phyloP scores from a whole-genome alignment of 2,113 vertebrate species.

The Syngnathus scovelli region DNA sequence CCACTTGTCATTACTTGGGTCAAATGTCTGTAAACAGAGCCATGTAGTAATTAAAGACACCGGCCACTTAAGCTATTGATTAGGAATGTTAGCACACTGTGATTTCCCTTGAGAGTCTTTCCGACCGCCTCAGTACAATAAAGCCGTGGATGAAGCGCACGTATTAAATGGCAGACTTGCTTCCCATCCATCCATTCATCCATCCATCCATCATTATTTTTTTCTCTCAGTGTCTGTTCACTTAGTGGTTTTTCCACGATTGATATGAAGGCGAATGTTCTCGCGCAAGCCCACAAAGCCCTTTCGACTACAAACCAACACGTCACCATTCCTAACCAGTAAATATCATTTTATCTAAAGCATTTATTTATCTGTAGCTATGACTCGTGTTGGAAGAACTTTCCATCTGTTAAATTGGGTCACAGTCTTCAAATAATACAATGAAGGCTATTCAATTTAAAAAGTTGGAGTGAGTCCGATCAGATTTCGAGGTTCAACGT shows the following conservation, averaged over 20 bases:
- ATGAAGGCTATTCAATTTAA: neutral
- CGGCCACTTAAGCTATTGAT: slow-evolving; percentile 30
- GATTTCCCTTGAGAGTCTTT: slow-evolving; percentile 39
- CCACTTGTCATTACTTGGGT: slow-evolving; percentile 5
- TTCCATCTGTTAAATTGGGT: neutral
- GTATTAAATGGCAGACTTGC: neutral
- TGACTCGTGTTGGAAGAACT: neutral
- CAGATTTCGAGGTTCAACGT: neutral
- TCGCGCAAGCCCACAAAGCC: no score
- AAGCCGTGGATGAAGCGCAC: neutral
- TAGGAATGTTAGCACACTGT: slow-evolving; percentile 11
- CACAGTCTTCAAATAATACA: neutral
- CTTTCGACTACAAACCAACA: no score
- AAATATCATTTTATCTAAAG: neutral
- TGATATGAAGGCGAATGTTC: no score
- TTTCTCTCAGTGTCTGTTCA: no score
- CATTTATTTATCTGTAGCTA: neutral
- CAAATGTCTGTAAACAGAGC: slow-evolving; percentile 1
- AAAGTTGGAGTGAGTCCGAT: neutral
- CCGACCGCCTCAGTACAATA: neutral
- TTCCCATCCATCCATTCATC: no score
- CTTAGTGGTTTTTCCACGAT: no score
- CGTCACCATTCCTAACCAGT: neutral
- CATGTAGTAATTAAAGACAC: slow-evolving; percentile 26
- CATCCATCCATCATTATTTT: neutral